Evolutionary conservation across 1,140 invertebrate species (phyloP), one percentile per base, ranked within the genome.

Genomic region (Drosophila setifemur): DNA sequence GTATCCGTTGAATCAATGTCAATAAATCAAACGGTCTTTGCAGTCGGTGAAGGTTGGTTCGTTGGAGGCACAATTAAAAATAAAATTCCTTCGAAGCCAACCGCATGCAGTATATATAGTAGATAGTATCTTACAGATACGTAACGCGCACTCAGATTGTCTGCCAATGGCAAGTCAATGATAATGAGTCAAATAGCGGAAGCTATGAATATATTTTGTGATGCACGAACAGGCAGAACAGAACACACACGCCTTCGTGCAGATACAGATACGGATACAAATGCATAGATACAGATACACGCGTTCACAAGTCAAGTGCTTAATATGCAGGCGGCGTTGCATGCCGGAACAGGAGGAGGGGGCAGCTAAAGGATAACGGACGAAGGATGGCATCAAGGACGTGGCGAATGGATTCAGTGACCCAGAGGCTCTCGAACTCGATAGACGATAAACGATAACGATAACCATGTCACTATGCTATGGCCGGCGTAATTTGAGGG

Each of bases 121-220:
- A 14, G 44, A 40, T 26, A 6, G 47, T 14, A 72, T 39, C 49
- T 58, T 33, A 47, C 44, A 18, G 52, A 48, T 64, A 23, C 9
- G n/a, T n/a, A n/a, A n/a, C n/a, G n/a, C n/a, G 35, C 11, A 2
- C 14, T 39, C 28, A 4, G 12, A 19, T 11, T 45, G 23, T 16
- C 37, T 40, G 43, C 26, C 57, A 43, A 49, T 40, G 28, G 42
- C 35, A 74, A 53, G 35, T 61, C 73, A 60, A 78, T 66, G 63
- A 73, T 77, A 73, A 77, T 79, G 64, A 81, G 57, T 83, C 78
- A 69, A 73, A 83, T 48, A 73, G 78, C 73, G 78, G 63, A 73
- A 82, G 81, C 73, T 61, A 83, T 83, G 69, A 83, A 83, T 85
- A 83, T 33, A 85, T 85, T 85, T 31, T 14, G 26, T 12, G n/a